These are phyloP conservation scores for Poecilia picta DNA, from an alignment of 2,797 vertebrate genomes.

Conservation along the genomic window DNA sequence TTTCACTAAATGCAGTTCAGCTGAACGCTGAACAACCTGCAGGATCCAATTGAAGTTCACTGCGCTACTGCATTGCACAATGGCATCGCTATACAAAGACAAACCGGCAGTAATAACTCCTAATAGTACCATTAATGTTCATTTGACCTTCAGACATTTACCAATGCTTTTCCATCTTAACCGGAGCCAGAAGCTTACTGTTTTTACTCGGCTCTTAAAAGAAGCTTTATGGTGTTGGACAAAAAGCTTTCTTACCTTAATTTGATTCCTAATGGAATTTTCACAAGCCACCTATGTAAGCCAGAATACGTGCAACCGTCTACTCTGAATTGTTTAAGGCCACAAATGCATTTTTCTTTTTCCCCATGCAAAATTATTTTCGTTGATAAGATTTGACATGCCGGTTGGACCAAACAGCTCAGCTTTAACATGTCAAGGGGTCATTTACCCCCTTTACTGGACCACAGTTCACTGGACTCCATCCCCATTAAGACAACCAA, in stretches of 20 bases:
- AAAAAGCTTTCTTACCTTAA: slow-evolving; percentile 10
- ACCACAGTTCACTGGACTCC: slow-evolving; percentile 22
- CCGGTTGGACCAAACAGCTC: slow-evolving; percentile 39
- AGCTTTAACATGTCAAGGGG: slow-evolving; percentile 14
- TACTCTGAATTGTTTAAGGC: slow-evolving; percentile 20
- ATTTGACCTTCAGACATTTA: slow-evolving; percentile 57
- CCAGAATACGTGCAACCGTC: background rate
- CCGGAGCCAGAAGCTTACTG: slow-evolving; percentile 13
- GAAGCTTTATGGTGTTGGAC: slow-evolving; percentile 13
- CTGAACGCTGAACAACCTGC: slow-evolving; percentile 47
- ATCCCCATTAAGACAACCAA: slow-evolving; percentile 66
- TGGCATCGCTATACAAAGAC: slow-evolving; percentile 47
- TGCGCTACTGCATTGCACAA: slow-evolving; percentile 26
- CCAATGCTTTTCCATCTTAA: slow-evolving; percentile 33
- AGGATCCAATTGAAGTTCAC: slow-evolving; percentile 28
- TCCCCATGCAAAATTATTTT: slow-evolving; percentile 33
- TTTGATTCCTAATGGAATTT: slow-evolving; percentile 13
- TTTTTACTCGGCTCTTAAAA: slow-evolving; percentile 41
- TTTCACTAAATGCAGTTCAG: slow-evolving; percentile 38
- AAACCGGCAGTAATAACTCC: slow-evolving; percentile 57
- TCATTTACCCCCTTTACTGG: slow-evolving; percentile 60
- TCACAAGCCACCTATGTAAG: slow-evolving; percentile 14
- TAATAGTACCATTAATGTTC: slow-evolving; percentile 65
- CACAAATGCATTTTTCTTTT: slow-evolving; percentile 20
- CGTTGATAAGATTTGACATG: slow-evolving; percentile 63